phyloP scores from a whole-genome alignment of 2,113 vertebrate genomes.

The Poeciliopsis turrubarensis region DNA sequence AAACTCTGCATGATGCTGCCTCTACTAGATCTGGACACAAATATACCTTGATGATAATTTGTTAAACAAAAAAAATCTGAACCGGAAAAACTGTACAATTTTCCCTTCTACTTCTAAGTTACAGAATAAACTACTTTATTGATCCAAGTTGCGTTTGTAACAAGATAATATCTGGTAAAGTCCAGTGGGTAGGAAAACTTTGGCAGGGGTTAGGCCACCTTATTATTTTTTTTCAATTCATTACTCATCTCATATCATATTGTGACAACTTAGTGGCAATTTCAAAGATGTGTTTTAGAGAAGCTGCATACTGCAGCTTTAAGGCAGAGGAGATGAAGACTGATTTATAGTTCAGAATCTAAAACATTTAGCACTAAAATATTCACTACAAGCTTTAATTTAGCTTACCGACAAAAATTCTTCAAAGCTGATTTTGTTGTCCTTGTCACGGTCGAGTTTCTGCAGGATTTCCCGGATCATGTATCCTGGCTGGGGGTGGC shows the following conservation, averaged over 20 bases:
- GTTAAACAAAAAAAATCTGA: no score
- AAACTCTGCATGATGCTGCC: no score
- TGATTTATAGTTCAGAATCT: not conserved
- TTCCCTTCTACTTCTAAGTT: not conserved
- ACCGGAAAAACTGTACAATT: no score
- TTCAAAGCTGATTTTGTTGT: constrained; percentile 91
- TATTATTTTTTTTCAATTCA: not conserved
- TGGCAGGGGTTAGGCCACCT: not conserved
- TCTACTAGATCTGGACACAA: no score
- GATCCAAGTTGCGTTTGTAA: no score
- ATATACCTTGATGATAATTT: no score
- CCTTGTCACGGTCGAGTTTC: constrained; percentile 92
- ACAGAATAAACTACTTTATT: not conserved
- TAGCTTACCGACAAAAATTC: constrained; percentile 90
- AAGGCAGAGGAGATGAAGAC: constrained; percentile 25
- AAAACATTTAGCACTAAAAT: not conserved
- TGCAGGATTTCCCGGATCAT: constrained; percentile 94
- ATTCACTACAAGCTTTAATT: not conserved
- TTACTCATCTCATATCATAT: no score
- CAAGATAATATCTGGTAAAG: no score
- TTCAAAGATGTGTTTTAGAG: no score
- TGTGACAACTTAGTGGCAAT: no score
- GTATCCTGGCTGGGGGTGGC: constrained; percentile 88
- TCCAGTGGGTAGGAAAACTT: no score
- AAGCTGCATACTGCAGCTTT: not conserved